A percentile compares a stretch with the other conserved stretches of the same genome.
phyloP scores from a whole-genome alignment of 2,113 vertebrate species.

The Theristicus caerulescens region DNA sequence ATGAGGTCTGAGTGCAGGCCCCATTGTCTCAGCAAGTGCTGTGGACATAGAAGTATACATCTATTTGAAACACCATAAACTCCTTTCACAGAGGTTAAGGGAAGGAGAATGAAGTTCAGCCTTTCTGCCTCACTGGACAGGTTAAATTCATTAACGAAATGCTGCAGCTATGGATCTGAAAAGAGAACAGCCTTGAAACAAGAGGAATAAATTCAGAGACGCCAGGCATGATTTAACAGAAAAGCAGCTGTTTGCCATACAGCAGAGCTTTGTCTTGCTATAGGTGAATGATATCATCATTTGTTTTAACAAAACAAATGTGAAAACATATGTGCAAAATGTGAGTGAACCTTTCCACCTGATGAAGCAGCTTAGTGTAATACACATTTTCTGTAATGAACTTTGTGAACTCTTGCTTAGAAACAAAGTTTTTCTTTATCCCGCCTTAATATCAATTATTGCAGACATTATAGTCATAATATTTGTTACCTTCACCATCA shows the following conservation, averaged over 20 bases:
- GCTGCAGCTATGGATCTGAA: neutral
- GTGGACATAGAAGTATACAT: rapidly evolving
- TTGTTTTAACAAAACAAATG: conserved; percentile 9
- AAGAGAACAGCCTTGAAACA: neutral
- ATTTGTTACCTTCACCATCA: neutral
- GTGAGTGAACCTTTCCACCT: neutral
- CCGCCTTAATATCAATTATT: neutral
- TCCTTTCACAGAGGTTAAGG: neutral
- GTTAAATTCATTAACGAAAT: neutral
- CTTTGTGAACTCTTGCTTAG: neutral
- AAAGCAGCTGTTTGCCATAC: neutral
- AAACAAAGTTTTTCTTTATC: neutral
- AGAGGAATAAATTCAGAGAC: neutral
- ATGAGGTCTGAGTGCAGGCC: neutral
- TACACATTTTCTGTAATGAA: neutral
- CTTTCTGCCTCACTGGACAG: neutral
- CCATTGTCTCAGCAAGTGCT: neutral
- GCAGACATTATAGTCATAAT: neutral
- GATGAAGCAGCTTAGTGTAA: neutral
- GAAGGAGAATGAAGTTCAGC: neutral
- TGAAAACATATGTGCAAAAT: conserved; percentile 16
- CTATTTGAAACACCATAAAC: neutral
- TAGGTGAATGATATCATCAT: conserved; percentile 18
- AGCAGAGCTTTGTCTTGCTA: neutral
- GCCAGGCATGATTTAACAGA: neutral